A percentile compares a stretch with the other conserved stretches of the same genome.
These are phyloP conservation scores for Phoebastria nigripes DNA, from an alignment of 2,797 vertebrate genomes.

Conservation along the genomic window DNA sequence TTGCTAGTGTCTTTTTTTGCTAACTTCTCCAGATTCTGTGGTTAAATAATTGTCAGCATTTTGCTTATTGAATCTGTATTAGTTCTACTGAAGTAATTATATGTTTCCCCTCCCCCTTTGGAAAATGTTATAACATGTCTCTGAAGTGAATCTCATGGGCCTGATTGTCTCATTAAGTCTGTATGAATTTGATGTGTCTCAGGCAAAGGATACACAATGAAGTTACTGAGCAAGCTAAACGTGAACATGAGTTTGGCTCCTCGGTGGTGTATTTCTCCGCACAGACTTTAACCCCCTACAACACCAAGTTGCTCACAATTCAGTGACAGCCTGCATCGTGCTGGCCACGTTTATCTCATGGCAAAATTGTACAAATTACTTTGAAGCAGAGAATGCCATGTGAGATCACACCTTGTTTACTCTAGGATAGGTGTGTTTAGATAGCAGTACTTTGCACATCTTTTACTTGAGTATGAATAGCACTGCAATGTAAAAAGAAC, in stretches of 20 bases:
- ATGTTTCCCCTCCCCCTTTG: not conserved
- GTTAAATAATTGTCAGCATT: not conserved
- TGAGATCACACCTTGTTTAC: not conserved
- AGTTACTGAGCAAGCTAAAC: not conserved
- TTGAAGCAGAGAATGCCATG: not conserved
- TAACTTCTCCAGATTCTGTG: not conserved
- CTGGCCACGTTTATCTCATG: not conserved
- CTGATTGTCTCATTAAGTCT: not conserved
- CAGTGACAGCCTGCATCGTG: not conserved
- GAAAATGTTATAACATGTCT: not conserved
- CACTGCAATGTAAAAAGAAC: not conserved
- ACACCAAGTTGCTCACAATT: not conserved
- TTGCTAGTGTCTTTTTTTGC: not conserved
- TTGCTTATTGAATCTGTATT: not conserved
- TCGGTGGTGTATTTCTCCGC: not conserved
- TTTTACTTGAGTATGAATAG: not conserved
- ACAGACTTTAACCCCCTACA: not conserved
- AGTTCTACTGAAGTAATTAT: not conserved
- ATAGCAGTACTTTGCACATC: not conserved
- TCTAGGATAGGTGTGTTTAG: not conserved
- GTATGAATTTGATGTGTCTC: not conserved
- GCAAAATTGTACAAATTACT: not conserved
- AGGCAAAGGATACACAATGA: not conserved
- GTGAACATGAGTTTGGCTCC: not conserved
- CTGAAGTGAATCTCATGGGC: not conserved